phyloP scores from a whole-genome alignment of 2,797 vertebrate species.

The Ciconia nigra region DNA sequence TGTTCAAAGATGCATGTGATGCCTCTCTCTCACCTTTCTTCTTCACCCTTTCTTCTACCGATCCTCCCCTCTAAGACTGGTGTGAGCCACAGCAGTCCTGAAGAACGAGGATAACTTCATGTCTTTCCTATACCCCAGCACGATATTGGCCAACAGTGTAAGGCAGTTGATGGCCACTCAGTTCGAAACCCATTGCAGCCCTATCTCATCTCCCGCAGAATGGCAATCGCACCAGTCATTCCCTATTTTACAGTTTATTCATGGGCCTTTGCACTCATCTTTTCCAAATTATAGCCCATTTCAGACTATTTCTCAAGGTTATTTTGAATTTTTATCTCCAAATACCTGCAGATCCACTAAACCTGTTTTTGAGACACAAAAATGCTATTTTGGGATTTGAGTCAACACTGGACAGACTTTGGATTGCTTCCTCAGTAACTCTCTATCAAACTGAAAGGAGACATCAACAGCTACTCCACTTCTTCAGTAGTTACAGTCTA shows the following conservation, averaged over 20 bases:
- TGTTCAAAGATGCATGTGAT: background rate
- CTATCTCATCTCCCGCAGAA: background rate
- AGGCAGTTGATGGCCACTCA: background rate
- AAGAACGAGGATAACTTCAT: background rate
- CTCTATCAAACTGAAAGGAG: background rate
- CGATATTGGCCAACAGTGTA: fast-evolving
- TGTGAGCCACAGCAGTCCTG: background rate
- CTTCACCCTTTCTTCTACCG: background rate
- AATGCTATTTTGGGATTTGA: background rate
- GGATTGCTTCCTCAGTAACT: background rate
- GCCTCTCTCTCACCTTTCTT: background rate
- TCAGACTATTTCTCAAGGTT: background rate
- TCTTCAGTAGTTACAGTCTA: background rate
- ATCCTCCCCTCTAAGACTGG: background rate
- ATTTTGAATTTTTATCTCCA: constrained; percentile 17
- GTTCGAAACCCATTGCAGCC: background rate
- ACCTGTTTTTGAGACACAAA: background rate
- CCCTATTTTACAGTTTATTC: background rate
- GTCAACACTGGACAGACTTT: background rate
- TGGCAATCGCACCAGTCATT: background rate
- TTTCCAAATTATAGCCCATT: background rate
- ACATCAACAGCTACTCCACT: background rate
- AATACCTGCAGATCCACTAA: background rate
- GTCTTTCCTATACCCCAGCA: background rate
- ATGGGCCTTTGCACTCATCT: background rate